Percentiles rank a stretch among this genome's conserved stretches.
phyloP scores from a whole-genome alignment of 2,888 invertebrate genomes.

The Heteromurus nitidus region DNA sequence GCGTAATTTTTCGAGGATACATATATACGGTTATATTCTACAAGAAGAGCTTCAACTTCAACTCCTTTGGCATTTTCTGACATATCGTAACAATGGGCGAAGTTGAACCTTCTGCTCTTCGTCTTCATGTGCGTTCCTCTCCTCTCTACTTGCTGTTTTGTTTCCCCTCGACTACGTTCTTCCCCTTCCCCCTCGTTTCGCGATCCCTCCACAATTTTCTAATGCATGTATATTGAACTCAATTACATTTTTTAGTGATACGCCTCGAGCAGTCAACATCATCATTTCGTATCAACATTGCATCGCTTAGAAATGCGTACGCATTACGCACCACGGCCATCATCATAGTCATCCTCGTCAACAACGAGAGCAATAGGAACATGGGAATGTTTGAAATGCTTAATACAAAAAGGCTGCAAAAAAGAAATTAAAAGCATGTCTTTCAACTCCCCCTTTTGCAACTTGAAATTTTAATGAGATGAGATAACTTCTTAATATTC shows the following conservation, averaged over 20 bases:
- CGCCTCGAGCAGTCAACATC: slow-evolving; percentile 38
- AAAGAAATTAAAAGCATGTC: slow-evolving; percentile 56
- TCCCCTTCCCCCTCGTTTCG: neutral
- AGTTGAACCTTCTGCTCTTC: slow-evolving; percentile 44
- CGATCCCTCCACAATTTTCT: neutral
- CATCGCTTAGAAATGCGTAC: too few relatives aligned
- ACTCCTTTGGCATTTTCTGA: too few relatives aligned
- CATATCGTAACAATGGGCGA: too few relatives aligned
- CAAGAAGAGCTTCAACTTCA: too few relatives aligned
- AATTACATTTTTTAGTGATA: slow-evolving; percentile 43
- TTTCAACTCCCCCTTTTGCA: slow-evolving; percentile 46
- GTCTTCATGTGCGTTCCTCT: slow-evolving; percentile 36
- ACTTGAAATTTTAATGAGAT: slow-evolving; percentile 47
- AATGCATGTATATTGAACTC: slow-evolving; percentile 55
- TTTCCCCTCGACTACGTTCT: neutral
- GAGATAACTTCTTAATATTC: slow-evolving; percentile 55
- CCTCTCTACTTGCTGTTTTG: neutral
- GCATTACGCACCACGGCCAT: too few relatives aligned
- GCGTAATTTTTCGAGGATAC: slow-evolving; percentile 29
- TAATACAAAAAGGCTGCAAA: slow-evolving; percentile 33
- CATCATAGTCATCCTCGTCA: too few relatives aligned
- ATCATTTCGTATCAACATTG: too few relatives aligned
- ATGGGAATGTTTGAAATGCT: slow-evolving; percentile 45
- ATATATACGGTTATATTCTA: too few relatives aligned
- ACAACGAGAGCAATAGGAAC: neutral